Evolutionary conservation across 2,888 invertebrate genomes (phyloP).

Genomic region (Malacosoma neustria): DNA sequence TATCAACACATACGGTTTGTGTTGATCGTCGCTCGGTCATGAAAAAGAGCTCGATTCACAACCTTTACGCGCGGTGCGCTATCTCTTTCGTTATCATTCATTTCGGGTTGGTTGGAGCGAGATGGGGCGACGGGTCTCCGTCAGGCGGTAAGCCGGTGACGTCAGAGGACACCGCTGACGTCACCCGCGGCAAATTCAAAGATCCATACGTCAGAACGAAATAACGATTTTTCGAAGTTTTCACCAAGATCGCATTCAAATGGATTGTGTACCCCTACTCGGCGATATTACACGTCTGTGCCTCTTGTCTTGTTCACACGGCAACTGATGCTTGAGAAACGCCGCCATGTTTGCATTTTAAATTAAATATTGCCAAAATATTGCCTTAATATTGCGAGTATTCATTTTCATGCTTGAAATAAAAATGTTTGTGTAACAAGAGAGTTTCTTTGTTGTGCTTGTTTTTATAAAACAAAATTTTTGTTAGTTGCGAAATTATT

Average conservation of each 20-base stretch:
- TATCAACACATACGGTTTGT: constrained; percentile 43
- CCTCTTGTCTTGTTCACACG: no score
- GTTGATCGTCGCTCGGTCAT: constrained; percentile 44
- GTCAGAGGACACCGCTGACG: constrained; percentile 52
- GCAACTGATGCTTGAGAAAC: no score
- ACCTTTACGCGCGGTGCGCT: constrained; percentile 44
- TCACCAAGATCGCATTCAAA: background rate
- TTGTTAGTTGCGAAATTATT: no score
- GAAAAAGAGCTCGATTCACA: constrained; percentile 63
- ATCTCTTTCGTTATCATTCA: constrained; percentile 43
- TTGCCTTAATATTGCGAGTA: no score
- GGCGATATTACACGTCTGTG: no score
- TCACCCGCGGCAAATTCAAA: constrained; percentile 73
- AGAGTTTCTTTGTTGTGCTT: no score
- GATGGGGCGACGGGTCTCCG: constrained; percentile 24
- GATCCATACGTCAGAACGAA: constrained; percentile 46
- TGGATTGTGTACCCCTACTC: no score
- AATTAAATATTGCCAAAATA: no score
- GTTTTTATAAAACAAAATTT: no score
- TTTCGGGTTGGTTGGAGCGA: constrained; percentile 31
- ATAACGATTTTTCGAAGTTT: constrained; percentile 47
- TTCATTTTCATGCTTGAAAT: no score
- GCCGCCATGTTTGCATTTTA: no score
- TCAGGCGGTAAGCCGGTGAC: constrained; percentile 39
- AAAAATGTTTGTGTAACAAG: no score